phyloP scores from a whole-genome alignment of 2,888 invertebrate species.

The Zygothrica quintamaculata region DNA sequence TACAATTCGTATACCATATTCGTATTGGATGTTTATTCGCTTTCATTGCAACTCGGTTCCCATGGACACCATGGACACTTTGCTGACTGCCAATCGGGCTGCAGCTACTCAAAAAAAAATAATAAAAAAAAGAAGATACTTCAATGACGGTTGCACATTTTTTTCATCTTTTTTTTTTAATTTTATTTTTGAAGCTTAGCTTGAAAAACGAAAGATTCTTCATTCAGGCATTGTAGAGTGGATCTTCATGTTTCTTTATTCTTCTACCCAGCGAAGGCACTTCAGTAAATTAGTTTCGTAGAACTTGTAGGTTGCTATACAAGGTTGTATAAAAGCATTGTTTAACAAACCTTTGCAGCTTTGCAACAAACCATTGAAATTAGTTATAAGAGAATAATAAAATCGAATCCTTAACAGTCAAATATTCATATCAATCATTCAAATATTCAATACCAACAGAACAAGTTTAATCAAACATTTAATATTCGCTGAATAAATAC shows the following conservation, averaged over 20 bases:
- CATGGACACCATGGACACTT: constrained; percentile 45
- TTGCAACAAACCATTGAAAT: no score
- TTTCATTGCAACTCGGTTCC: constrained; percentile 42
- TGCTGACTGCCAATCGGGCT: constrained; percentile 61
- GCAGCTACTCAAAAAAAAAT: constrained; percentile 55
- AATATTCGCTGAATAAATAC: no score
- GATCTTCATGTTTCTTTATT: constrained; percentile 36
- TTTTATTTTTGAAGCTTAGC: no score
- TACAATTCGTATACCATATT: no score
- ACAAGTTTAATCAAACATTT: no score
- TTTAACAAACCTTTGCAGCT: no score
- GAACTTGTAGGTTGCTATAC: constrained; percentile 69
- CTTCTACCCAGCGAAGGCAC: constrained; percentile 60
- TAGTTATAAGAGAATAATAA: no score
- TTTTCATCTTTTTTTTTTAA: no score
- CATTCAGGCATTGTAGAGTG: constrained; percentile 58
- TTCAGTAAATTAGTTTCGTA: constrained; percentile 79
- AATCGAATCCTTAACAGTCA: no score
- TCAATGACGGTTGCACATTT: constrained; percentile 74
- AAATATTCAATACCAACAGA: constrained; percentile 55
- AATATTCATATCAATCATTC: constrained; percentile 36
- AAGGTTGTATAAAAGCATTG: no score
- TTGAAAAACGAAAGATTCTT: constrained; percentile 25
- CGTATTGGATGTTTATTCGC: not conserved
- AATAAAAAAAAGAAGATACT: no score